Base-by-base conservation (phyloP, 30 jellyfish, hydroid and myxozoan species). In the Phacellophora camtschatica region DNA sequence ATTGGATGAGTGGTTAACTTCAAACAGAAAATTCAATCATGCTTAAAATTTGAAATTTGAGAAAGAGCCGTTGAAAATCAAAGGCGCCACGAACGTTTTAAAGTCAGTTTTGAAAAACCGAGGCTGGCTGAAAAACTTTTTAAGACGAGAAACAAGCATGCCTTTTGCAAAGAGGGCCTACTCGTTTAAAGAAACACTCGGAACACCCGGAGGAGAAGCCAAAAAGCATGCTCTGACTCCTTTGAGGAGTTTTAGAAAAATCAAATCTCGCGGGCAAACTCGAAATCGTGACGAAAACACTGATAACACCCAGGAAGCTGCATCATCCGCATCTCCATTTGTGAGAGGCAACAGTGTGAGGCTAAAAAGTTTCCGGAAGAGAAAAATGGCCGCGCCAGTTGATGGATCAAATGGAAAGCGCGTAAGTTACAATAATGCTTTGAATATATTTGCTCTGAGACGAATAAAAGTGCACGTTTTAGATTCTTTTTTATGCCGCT, bases 181-280 rank as follows among this genome's bases (percentile, higher is more conserved):
- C 59, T 72, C 85, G 36, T 72, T 72, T 32, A 59, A 74, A 15
- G 73, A 54, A 35, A 39, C 61, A n/a, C n/a, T n/a, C n/a, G 19
- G 11, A 2, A 45, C 58, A 45, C 23, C 15, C 15, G 19, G 19
- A 12, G 15, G 23, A 12, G 58, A 45, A 4, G 23, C 58, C 58
- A 45, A 5, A 23, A 45, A 45, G 0, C 58, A 45, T 12, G 58
- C 58, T 45, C 19, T 45, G 58, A 45, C 58, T 45, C 58, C 58
- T 12, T 45, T 45, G 58, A 45, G 58, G 19, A 45, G 58, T 45
- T 35, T 83, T 4, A 71, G 95, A 68, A 83, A 71, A 83, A 83
- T 83, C 88, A 83, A 83, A 83, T 66, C 95, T 83, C 95, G 95
- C 95, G 95, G 95, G 87, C 85, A 81, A 56, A 69, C 82, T n/a